These are phyloP conservation scores for Palythoa heliodiscus DNA, from an alignment of 92 coral and sea anemone genomes.

Conservation along the genomic window DNA sequence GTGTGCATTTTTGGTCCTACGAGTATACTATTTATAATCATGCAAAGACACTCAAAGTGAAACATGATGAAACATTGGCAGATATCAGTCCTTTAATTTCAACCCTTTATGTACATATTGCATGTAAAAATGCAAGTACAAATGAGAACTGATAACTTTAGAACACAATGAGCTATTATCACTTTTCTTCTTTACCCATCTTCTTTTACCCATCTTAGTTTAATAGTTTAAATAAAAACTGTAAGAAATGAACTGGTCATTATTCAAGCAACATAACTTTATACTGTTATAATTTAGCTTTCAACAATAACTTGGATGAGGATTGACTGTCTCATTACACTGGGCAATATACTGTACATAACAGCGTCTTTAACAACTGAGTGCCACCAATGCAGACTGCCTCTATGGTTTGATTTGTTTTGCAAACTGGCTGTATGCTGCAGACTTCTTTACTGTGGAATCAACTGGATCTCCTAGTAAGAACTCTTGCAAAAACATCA, in stretches of 20 bases:
- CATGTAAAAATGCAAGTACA: constrained; percentile 10
- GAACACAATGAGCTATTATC: constrained; percentile 10
- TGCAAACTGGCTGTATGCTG: constrained; percentile 44
- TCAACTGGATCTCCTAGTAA: constrained; percentile 38
- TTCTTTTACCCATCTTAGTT: no score
- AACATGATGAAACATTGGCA: constrained; percentile 25
- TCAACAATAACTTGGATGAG: constrained; percentile 29
- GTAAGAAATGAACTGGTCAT: constrained; percentile 17
- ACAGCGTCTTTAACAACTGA: constrained; percentile 26
- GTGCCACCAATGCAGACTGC: constrained; percentile 29
- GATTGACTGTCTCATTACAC: constrained; percentile 10
- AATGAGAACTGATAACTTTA: constrained; percentile 13
- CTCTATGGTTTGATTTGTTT: constrained; percentile 40
- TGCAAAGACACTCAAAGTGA: constrained; percentile 38
- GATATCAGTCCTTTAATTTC: constrained; percentile 16
- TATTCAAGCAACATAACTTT: constrained; percentile 27
- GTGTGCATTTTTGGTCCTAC: constrained; percentile 11
- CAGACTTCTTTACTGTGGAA: constrained; percentile 41
- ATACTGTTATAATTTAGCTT: constrained; percentile 14
- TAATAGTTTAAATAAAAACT: no score
- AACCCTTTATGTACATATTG: constrained; percentile 12
- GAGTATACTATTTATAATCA: constrained; percentile 8
- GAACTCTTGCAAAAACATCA: constrained; percentile 53
- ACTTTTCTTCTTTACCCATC: no score
- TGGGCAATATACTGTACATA: constrained; percentile 11